Percentiles rank a stretch among this genome's conserved stretches.
Conservation (phyloP, 2,888 invertebrate genomes). For the Entomobrya proxima region DNA sequence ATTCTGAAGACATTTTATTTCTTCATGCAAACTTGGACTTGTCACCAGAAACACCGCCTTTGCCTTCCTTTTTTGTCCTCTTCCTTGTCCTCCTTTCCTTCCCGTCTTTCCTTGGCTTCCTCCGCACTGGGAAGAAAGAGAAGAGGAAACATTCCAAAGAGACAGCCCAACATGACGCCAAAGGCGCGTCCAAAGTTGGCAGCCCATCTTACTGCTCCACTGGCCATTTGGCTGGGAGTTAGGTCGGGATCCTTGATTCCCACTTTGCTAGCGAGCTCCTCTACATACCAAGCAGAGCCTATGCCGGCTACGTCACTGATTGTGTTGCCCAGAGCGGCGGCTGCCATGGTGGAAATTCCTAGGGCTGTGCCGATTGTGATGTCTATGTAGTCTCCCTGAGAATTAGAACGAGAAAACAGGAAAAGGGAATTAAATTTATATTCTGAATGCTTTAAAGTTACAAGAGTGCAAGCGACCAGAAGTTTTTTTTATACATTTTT, state of each 20-base stretch:
- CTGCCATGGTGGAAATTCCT: constrained; percentile 94
- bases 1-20: too few relatives aligned
- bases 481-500: too few relatives aligned
- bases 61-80: background rate
- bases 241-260: constrained; percentile 91
- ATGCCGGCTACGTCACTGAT: constrained; percentile 96
- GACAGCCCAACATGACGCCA: constrained; percentile 94
- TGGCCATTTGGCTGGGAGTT: constrained; percentile 91
- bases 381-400: constrained; percentile 98
- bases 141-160: constrained; percentile 96
- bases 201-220: constrained; percentile 86
- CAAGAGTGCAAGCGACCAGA: too few relatives aligned
- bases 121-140: constrained; percentile 81
- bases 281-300: constrained; percentile 96
- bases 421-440: too few relatives aligned
- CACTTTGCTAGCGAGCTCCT: constrained; percentile 86
- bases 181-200: constrained; percentile 93
- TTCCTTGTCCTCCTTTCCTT: constrained; percentile 1
- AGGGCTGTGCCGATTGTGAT: constrained; percentile 88
- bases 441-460: too few relatives aligned
- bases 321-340: constrained; percentile 92
- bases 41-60: constrained; percentile 17
- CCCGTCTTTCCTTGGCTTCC: constrained; percentile 65
- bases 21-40: background rate
- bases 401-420: constrained; percentile 76